Percentiles rank a stretch among this genome's conserved stretches.
Conservation (phyloP, 2,113 vertebrate species). For the Tupaia chinensis region DNA sequence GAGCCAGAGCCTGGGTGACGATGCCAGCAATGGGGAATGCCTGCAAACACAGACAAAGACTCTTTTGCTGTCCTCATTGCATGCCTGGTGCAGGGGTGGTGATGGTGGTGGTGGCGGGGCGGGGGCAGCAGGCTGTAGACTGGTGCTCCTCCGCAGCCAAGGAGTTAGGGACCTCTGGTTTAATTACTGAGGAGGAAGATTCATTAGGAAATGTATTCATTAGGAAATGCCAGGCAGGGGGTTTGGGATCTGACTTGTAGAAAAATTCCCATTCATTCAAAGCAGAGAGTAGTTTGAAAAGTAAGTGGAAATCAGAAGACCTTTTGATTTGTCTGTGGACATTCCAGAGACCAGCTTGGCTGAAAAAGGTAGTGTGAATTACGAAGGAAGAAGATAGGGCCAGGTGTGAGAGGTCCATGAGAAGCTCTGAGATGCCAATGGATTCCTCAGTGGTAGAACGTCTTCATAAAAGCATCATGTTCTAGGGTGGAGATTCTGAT, state of each 20-base stretch:
- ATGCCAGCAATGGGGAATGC: too few species aligned
- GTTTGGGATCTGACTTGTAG: conserved; percentile 19
- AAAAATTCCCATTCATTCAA: conserved; percentile 7
- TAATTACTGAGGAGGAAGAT: neutral
- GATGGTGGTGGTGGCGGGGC: too few species aligned
- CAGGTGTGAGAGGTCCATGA: neutral
- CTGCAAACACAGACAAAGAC: too few species aligned
- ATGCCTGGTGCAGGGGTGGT: too few species aligned
- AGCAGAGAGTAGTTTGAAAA: neutral
- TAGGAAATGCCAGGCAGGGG: neutral
- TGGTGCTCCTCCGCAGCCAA: too few species aligned
- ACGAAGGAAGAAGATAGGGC: neutral
- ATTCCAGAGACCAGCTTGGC: neutral
- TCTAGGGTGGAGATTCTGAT: neutral
- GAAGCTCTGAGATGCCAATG: neutral
- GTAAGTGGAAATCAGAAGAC: neutral
- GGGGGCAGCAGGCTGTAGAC: too few species aligned
- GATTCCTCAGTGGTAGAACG: neutral
- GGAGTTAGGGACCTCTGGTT: neutral
- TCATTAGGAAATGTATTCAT: neutral
- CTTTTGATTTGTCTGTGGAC: neutral
- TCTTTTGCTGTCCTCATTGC: too few species aligned
- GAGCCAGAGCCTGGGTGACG: too few species aligned
- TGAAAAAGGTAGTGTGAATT: neutral
- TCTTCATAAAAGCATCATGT: neutral